Evolutionary conservation across 1,140 invertebrate species (phyloP).

Genomic region (Pseudomyrmex flavicornis): DNA sequence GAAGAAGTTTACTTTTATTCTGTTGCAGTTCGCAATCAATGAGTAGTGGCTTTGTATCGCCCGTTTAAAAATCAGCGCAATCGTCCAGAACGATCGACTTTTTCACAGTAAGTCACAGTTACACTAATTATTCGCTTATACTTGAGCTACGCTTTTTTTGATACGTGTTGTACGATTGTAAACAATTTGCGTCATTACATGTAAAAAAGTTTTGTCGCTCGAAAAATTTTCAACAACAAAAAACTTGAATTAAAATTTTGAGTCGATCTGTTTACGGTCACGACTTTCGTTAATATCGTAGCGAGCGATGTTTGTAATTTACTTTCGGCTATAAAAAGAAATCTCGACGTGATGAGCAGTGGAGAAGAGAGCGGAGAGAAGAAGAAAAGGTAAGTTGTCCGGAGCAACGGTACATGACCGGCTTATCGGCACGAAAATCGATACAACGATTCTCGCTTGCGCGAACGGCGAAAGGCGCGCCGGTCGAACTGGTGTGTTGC

Average conservation of each 20-base stretch:
- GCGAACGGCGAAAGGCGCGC: conserved; percentile 36
- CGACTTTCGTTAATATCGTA: conserved; percentile 19
- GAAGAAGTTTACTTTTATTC: neutral
- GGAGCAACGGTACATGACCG: conserved; percentile 74
- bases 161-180: neutral
- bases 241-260: neutral
- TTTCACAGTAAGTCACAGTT: conserved; percentile 76
- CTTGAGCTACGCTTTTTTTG: neutral
- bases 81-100: conserved; percentile 49
- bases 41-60: conserved; percentile 88
- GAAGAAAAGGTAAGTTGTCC: conserved; percentile 68
- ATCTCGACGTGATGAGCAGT: neutral
- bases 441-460: conserved; percentile 58
- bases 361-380: no score
- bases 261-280: neutral
- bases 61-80: conserved; percentile 83
- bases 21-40: conserved; percentile 87
- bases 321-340: conserved; percentile 40
- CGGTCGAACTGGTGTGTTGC: neutral
- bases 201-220: neutral
- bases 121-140: neutral
- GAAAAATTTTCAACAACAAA: neutral
- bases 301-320: conserved; percentile 30
- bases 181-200: neutral
- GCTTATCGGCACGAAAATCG: conserved; percentile 70